phyloP scores from a whole-genome alignment of 92 coral and sea anemone species.

The Porites cylindrica region DNA sequence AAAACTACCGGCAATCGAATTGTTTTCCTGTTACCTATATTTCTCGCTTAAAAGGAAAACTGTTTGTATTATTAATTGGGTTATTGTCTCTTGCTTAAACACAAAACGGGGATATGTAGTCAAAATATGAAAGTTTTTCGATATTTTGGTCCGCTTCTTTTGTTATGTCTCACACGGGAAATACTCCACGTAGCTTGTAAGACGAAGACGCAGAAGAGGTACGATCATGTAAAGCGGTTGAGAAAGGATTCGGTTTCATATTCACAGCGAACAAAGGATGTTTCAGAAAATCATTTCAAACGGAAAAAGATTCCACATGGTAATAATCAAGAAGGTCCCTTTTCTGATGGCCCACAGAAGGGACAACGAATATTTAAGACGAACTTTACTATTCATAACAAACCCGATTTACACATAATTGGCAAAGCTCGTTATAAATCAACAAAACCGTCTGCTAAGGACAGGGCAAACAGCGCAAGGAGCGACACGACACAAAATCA shows the following conservation, averaged over 20 bases:
- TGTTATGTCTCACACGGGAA: slow-evolving; percentile 21
- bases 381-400: not conserved
- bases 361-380: not conserved
- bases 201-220: not conserved
- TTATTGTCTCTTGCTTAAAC: slow-evolving; percentile 20
- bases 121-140: slow-evolving; percentile 69
- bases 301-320: not conserved
- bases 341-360: not conserved
- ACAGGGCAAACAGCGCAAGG: not conserved
- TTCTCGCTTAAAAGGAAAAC: slow-evolving; percentile 16
- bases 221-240: not conserved
- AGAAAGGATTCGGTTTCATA: not conserved
- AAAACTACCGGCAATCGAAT: slow-evolving; percentile 40
- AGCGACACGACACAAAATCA: not conserved
- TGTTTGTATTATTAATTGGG: slow-evolving; percentile 50
- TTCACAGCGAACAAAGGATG: not conserved
- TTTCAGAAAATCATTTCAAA: not conserved
- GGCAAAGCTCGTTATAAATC: not conserved
- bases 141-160: slow-evolving; percentile 45
- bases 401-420: not conserved
- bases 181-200: not conserved
- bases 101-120: slow-evolving; percentile 62
- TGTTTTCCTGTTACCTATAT: slow-evolving; percentile 57
- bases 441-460: not conserved
- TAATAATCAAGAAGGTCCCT: not conserved